Conservation (phyloP, 2,888 invertebrate species). For the Lasioglossum vierecki region DNA sequence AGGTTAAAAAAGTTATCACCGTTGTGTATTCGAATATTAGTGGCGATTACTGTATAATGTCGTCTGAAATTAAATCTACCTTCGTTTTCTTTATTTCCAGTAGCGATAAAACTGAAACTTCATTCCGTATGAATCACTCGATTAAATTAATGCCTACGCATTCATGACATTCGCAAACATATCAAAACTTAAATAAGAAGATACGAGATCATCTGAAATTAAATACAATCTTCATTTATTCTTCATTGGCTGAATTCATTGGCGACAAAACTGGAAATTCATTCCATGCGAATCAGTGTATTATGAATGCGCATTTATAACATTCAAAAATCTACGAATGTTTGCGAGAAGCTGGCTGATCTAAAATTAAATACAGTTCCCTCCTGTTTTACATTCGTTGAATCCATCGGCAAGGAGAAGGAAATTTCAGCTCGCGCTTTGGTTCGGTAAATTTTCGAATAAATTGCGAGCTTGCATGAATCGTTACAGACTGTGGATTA, state of each 20-base stretch:
- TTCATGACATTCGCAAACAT: no score
- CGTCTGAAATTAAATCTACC: neutral
- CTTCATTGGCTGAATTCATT: neutral
- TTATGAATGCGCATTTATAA: neutral
- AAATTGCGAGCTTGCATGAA: neutral
- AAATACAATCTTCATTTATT: neutral
- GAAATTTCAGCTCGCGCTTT: neutral
- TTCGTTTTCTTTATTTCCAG: neutral
- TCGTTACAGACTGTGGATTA: neutral
- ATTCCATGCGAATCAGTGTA: neutral
- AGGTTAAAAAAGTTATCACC: no score
- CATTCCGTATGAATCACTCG: no score
- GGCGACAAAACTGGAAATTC: neutral
- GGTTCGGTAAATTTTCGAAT: neutral
- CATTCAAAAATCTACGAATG: neutral
- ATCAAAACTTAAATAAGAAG: neutral
- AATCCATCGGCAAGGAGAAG: neutral
- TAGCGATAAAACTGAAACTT: neutral
- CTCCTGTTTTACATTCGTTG: neutral
- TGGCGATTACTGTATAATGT: no score
- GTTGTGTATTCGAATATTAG: no score
- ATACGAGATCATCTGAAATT: neutral
- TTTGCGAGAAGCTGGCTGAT: neutral
- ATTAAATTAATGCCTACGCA: no score
- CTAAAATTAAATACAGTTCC: neutral